phyloP scores from a whole-genome alignment of 2,888 invertebrate species.

The Calameuta idolon region DNA sequence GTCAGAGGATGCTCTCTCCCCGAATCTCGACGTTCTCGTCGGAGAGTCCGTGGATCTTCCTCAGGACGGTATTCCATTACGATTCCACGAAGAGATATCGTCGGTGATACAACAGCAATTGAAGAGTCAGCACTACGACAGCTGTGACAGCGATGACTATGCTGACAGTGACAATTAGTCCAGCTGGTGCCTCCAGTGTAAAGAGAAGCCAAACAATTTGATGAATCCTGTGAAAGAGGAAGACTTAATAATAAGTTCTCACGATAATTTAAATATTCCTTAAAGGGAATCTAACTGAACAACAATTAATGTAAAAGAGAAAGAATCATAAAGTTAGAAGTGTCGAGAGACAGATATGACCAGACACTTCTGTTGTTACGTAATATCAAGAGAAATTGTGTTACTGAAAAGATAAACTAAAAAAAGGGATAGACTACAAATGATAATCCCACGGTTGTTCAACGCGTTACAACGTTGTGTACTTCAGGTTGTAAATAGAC shows the following conservation, averaged over 20 bases:
- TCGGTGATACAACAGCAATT: conserved; percentile 31
- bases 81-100: conserved; percentile 17
- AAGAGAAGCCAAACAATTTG: background rate
- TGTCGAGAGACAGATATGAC: background rate
- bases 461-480: conserved; percentile 40
- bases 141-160: conserved; percentile 63
- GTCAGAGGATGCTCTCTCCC: conserved; percentile 75
- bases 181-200: background rate
- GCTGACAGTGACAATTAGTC: conserved; percentile 62
- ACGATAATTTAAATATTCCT: background rate
- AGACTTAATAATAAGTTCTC: background rate
- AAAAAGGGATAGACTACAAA: background rate
- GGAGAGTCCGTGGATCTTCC: conserved; percentile 44
- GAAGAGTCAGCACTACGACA: conserved; percentile 56
- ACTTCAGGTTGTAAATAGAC: conserved; percentile 53
- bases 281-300: background rate
- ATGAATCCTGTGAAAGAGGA: background rate
- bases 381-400: background rate
- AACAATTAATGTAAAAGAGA: background rate
- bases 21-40: conserved; percentile 74
- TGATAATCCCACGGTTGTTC: conserved; percentile 30
- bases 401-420: background rate
- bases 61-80: conserved; percentile 15
- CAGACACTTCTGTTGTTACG: no score
- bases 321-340: background rate